phyloP scores from a whole-genome alignment of 1,140 invertebrate genomes.

The Rhyacophila brunnea region DNA sequence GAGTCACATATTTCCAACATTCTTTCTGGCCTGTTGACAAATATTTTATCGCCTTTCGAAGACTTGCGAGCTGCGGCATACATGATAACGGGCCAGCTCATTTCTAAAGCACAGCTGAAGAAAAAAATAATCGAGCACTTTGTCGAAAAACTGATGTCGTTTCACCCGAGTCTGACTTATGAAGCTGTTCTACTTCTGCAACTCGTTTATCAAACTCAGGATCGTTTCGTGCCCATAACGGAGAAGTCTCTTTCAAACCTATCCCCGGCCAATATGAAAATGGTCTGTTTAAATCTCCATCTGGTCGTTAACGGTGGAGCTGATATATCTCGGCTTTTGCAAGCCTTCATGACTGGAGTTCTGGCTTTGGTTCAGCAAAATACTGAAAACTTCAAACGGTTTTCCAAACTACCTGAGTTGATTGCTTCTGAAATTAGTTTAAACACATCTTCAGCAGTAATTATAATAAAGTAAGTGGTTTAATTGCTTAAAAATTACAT shows the following conservation, averaged over 20 bases:
- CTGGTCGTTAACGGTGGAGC: conserved; percentile 51
- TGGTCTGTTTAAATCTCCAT: conserved; percentile 54
- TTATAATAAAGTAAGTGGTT: conserved; percentile 54
- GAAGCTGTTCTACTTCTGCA: conserved; percentile 61
- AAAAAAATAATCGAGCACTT: conserved; percentile 60
- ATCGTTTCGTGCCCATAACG: conserved; percentile 52
- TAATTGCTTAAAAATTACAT: too few species aligned
- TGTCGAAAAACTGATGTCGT: conserved; percentile 59
- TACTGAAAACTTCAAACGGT: conserved; percentile 44
- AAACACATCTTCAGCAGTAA: conserved; percentile 47
- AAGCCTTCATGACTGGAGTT: conserved; percentile 51
- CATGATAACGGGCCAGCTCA: conserved; percentile 70
- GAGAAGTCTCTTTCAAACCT: conserved; percentile 53
- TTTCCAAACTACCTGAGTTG: conserved; percentile 48
- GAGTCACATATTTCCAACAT: conserved; percentile 71
- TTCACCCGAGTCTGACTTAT: conserved; percentile 52
- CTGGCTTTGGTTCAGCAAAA: conserved; percentile 42
- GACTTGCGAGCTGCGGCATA: conserved; percentile 74
- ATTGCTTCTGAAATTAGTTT: conserved; percentile 57
- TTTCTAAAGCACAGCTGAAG: conserved; percentile 64
- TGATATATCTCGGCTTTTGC: conserved; percentile 55
- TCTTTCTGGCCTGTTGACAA: conserved; percentile 66
- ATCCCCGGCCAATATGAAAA: conserved; percentile 44
- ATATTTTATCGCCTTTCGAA: conserved; percentile 62
- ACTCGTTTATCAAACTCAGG: conserved; percentile 62